Conservation (phyloP, 2,113 vertebrate species). For the Ciconia maguari region DNA sequence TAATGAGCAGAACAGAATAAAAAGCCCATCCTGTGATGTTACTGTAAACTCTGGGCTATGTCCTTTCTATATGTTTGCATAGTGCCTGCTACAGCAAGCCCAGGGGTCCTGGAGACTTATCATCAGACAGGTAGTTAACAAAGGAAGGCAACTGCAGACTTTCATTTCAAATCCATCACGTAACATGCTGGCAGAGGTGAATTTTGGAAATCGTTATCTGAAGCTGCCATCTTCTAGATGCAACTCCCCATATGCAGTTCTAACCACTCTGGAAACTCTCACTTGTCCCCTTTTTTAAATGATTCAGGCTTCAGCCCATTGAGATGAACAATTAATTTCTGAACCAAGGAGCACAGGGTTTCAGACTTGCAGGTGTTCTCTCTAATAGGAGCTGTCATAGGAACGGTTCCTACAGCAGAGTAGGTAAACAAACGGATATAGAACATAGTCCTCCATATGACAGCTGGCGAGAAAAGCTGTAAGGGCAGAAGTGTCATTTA, state of each 20-base stretch:
- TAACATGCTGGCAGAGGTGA: background rate
- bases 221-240: background rate
- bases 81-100: background rate
- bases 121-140: background rate
- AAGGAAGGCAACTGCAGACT: background rate
- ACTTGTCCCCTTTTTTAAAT: background rate
- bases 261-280: background rate
- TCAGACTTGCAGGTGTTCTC: slow-evolving; percentile 28
- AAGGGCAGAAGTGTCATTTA: slow-evolving; percentile 61
- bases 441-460: slow-evolving; percentile 56
- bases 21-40: background rate
- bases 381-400: slow-evolving; percentile 59
- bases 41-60: background rate
- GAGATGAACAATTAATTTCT: background rate
- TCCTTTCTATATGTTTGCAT: background rate
- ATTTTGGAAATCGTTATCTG: background rate
- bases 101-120: background rate
- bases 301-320: background rate
- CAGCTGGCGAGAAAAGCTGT: slow-evolving; percentile 66
- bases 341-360: background rate
- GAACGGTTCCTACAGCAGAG: slow-evolving; percentile 77
- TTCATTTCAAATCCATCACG: background rate
- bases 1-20: background rate
- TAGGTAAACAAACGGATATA: slow-evolving; percentile 75
- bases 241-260: background rate